phyloP scores from a whole-genome alignment of 2,113 vertebrate species.

The Elephantulus edwardii region DNA sequence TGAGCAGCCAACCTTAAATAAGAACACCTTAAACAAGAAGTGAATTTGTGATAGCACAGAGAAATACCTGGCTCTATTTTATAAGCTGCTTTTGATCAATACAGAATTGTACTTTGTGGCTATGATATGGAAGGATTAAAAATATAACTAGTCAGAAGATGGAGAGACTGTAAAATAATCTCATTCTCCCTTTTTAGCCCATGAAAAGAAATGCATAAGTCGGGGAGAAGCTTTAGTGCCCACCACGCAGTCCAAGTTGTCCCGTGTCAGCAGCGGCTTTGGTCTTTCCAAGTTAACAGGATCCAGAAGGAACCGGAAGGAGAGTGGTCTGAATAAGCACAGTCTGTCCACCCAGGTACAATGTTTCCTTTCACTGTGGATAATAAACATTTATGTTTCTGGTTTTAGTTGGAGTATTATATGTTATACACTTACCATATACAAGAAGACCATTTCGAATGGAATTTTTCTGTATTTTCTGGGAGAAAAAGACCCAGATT shows the following conservation, averaged over 20 bases:
- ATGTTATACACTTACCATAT: neutral
- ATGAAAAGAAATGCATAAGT: constrained; percentile 97
- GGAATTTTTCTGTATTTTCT: neutral
- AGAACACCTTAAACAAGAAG: neutral
- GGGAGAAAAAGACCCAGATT: neutral
- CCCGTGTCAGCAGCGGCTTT: constrained; percentile 97
- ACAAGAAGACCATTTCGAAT: neutral
- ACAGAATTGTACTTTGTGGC: neutral
- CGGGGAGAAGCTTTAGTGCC: constrained; percentile 93
- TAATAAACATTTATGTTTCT: neutral
- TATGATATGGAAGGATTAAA: neutral
- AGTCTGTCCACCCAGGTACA: constrained; percentile 95
- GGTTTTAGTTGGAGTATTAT: neutral
- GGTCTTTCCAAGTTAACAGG: constrained; percentile 98
- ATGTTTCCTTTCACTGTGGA: neutral
- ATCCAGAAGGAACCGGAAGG: constrained; percentile 94
- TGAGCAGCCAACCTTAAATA: neutral
- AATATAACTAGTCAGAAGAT: neutral
- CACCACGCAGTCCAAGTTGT: constrained; percentile 94
- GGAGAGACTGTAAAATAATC: neutral
- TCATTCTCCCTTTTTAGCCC: constrained; percentile 82
- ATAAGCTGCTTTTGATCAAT: neutral
- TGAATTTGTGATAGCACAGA: neutral
- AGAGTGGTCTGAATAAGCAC: constrained; percentile 95
- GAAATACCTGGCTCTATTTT: neutral